These are phyloP conservation scores for Bradynema listronoti DNA, from an alignment of 1,140 invertebrate genomes.

Conservation along the genomic window DNA sequence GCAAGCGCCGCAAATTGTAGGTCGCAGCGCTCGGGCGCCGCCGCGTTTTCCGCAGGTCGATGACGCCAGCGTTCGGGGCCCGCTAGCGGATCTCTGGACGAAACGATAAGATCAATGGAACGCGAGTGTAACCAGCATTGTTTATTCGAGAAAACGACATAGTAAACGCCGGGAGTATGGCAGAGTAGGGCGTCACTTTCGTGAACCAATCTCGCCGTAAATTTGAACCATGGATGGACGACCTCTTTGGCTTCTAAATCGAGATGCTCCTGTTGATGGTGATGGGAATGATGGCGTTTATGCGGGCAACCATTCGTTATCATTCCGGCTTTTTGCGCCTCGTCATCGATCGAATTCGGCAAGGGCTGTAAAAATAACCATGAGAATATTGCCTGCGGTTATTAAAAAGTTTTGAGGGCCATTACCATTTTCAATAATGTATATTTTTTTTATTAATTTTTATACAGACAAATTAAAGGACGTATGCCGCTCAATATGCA, in stretches of 20 bases:
- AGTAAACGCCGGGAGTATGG: constrained; percentile 41
- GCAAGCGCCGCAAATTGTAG: not conserved
- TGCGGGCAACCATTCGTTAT: constrained; percentile 34
- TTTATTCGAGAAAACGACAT: constrained; percentile 51
- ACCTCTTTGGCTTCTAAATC: constrained; percentile 41
- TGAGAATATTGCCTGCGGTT: no score
- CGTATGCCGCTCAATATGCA: no score
- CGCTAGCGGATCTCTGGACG: no score
- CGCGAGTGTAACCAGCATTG: constrained; percentile 28
- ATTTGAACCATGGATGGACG: constrained; percentile 55
- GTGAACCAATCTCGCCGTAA: constrained; percentile 52
- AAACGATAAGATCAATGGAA: constrained; percentile 9
- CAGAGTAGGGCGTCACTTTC: constrained; percentile 41
- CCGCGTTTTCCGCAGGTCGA: constrained; percentile 13
- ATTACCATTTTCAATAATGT: no score
- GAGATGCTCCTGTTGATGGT: no score
- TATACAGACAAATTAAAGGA: no score
- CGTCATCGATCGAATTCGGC: constrained; percentile 13
- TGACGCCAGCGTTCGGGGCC: constrained; percentile 24
- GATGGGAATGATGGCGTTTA: no score
- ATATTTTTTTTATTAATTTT: no score
- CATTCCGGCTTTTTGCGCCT: constrained; percentile 11
- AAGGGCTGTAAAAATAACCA: constrained; percentile 25
- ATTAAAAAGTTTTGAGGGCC: no score
- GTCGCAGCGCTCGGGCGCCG: constrained; percentile 32